These are phyloP conservation scores for Ephestia elutella DNA, from an alignment of 1,140 invertebrate genomes.

Conservation along the genomic window DNA sequence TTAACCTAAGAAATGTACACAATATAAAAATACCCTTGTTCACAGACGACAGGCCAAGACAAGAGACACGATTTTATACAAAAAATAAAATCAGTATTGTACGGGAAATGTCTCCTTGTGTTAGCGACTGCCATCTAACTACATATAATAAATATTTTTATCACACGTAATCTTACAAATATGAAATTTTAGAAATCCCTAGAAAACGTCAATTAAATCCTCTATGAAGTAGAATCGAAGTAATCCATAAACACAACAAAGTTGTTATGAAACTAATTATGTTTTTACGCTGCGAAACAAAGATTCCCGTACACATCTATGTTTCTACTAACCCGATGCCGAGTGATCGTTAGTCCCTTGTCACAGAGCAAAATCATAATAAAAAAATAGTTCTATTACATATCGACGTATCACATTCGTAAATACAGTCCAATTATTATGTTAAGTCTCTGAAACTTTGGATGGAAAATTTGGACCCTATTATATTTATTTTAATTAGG, in stretches of 20 bases:
- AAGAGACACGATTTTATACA: conserved; percentile 71
- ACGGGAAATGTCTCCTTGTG: conserved; percentile 66
- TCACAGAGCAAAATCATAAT: conserved; percentile 53
- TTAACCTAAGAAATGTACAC: conserved; percentile 62
- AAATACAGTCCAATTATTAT: conserved; percentile 60
- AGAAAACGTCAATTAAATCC: conserved; percentile 10
- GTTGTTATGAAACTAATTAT: conserved; percentile 58
- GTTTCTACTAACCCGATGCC: conserved; percentile 43
- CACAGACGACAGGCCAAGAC: conserved; percentile 72
- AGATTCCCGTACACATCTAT: conserved; percentile 71
- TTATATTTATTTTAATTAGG: conserved; percentile 46
- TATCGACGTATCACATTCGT: conserved; percentile 52
- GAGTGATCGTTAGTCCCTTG: conserved; percentile 38
- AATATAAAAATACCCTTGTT: conserved; percentile 59
- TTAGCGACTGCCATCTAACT: conserved; percentile 69
- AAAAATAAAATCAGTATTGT: conserved; percentile 71
- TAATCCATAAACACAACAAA: conserved; percentile 18
- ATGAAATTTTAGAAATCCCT: conserved; percentile 38
- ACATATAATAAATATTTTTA: conserved; percentile 59
- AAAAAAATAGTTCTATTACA: conserved; percentile 41
- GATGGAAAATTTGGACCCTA: conserved; percentile 71
- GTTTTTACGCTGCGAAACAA: conserved; percentile 67
- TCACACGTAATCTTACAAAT: conserved; percentile 56
- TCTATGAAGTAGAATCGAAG: conserved; percentile 3
- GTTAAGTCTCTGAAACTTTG: conserved; percentile 46